Conservation (phyloP, 2,797 vertebrate genomes). For the Botia almorhae region DNA sequence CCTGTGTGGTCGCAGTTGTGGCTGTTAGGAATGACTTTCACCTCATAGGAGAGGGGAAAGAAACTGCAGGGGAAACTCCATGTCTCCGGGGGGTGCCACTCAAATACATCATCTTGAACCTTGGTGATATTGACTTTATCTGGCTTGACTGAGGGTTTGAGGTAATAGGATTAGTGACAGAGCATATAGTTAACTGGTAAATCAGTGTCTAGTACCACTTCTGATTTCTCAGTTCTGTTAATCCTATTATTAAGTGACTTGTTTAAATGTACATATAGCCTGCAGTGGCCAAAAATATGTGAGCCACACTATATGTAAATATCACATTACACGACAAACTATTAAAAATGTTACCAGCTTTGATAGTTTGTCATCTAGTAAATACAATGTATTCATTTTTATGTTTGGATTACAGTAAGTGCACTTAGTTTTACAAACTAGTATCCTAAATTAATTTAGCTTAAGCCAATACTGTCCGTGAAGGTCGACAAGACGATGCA, state of each 20-base stretch:
- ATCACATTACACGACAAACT: no score
- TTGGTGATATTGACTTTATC: conserved; percentile 60
- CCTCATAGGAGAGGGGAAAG: conserved; percentile 73
- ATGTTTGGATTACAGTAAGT: neutral
- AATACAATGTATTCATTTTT: neutral
- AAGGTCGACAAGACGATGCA: no score
- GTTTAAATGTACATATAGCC: neutral
- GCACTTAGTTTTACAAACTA: no score
- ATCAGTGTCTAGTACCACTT: neutral
- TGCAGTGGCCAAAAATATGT: neutral
- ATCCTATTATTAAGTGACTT: neutral
- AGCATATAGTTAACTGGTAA: neutral
- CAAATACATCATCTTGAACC: conserved; percentile 55
- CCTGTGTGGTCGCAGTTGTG: conserved; percentile 57
- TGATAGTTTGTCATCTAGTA: no score
- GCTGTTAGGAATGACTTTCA: conserved; percentile 65
- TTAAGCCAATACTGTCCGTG: no score
- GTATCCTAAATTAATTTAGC: no score
- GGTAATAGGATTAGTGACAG: neutral
- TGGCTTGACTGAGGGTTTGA: conserved; percentile 69
- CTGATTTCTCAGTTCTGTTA: neutral
- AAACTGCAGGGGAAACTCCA: conserved; percentile 74
- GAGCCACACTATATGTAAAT: neutral
- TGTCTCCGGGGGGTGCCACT: conserved; percentile 69
- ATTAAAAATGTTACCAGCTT: no score